phyloP scores from a whole-genome alignment of 2,113 vertebrate species.

The Indicator maculatus region DNA sequence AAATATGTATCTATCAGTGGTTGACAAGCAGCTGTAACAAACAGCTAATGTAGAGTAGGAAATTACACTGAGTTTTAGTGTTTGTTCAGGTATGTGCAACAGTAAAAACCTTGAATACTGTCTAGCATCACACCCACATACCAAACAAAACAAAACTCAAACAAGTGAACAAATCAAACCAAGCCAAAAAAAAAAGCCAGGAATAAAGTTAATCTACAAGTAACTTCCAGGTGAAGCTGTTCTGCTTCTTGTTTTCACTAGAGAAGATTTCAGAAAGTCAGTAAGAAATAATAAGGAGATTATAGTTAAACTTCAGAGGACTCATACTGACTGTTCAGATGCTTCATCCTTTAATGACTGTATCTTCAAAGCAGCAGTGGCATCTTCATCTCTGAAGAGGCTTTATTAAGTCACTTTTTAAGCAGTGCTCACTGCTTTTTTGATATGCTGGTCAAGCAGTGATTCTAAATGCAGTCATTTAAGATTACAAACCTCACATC shows the following conservation, averaged over 20 bases:
- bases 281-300: constrained; percentile 32
- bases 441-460: not conserved
- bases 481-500: not conserved
- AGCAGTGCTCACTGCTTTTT: not conserved
- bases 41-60: not conserved
- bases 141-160: no score
- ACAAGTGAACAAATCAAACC: not conserved
- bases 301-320: constrained; percentile 44
- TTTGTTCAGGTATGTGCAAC: not conserved
- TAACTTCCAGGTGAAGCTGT: not conserved
- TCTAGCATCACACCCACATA: not conserved
- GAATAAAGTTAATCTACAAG: not conserved
- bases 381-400: not conserved
- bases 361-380: constrained; percentile 50
- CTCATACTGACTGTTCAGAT: not conserved
- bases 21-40: not conserved
- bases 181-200: not conserved
- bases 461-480: not conserved
- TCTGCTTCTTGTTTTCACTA: not conserved
- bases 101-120: not conserved
- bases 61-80: not conserved
- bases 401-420: not conserved
- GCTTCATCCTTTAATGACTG: constrained; percentile 43
- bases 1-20: not conserved
- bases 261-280: constrained; percentile 1